These are phyloP conservation scores for Wasmannia auropunctata DNA, from an alignment of 1,140 invertebrate genomes.

Conservation along the genomic window DNA sequence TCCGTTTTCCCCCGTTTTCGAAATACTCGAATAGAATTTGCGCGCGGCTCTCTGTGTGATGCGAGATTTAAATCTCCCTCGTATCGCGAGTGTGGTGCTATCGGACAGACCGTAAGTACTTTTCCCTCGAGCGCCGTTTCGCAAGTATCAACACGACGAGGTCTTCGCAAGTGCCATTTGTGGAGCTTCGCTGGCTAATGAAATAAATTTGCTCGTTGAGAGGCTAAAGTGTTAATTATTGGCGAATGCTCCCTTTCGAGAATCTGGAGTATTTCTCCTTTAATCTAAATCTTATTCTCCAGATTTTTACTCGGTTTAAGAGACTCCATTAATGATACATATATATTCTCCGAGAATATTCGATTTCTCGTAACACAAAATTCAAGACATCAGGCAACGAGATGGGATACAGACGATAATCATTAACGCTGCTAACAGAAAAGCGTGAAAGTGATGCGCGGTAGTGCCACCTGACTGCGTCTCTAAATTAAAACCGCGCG, in stretches of 20 bases:
- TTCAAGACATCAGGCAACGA: background rate
- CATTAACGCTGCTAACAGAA: background rate
- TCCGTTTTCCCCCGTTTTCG: background rate
- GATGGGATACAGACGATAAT: background rate
- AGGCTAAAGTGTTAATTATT: background rate
- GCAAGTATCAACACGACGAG: background rate
- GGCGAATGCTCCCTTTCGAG: background rate
- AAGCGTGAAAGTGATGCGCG: background rate
- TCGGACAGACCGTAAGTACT: background rate
- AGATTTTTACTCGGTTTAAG: background rate
- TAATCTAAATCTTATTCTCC: background rate
- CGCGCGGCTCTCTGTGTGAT: background rate
- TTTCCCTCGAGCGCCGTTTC: background rate
- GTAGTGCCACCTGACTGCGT: slow-evolving; percentile 60
- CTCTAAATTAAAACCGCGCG: slow-evolving; percentile 54
- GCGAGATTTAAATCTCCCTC: background rate
- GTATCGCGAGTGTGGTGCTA: background rate
- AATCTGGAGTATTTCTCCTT: background rate
- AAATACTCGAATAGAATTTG: slow-evolving; percentile 24
- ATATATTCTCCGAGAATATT: background rate
- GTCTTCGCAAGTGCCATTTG: background rate
- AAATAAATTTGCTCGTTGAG: background rate
- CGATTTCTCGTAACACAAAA: background rate
- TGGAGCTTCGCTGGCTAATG: background rate
- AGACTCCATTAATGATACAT: background rate